Conservation (phyloP, 2,888 invertebrate genomes). For the Carcina quercana region DNA sequence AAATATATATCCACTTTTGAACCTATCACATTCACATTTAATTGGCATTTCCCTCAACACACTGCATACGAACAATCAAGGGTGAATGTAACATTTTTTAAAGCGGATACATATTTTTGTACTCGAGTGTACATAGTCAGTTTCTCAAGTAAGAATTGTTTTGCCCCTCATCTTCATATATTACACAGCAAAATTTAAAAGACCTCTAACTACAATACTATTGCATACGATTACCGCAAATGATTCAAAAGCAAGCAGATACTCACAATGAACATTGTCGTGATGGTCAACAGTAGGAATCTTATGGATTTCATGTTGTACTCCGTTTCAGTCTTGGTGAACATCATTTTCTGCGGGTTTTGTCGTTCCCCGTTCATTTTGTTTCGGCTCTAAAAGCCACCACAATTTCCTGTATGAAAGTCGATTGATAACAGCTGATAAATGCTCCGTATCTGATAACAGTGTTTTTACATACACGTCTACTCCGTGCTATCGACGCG, state of each 20-base stretch:
- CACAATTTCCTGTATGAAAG: background rate
- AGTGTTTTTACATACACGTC: constrained; percentile 19
- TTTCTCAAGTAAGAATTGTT: no score
- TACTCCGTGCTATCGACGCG: no score
- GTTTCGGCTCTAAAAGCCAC: background rate
- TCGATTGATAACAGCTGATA: constrained; percentile 3
- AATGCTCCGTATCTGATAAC: constrained; percentile 35
- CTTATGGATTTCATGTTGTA: constrained; percentile 65
- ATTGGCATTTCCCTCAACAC: no score
- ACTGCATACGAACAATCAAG: no score
- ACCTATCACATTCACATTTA: no score
- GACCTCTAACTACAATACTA: background rate
- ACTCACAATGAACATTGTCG: constrained; percentile 65
- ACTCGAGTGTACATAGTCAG: no score
- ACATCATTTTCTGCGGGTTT: constrained; percentile 35
- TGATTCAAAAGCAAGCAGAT: constrained; percentile 7
- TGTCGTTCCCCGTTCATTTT: constrained; percentile 7
- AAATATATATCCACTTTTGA: no score
- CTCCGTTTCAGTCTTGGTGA: constrained; percentile 53
- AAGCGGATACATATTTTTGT: no score
- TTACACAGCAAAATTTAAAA: no score
- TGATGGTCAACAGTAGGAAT: constrained; percentile 59
- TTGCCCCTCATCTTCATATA: no score
- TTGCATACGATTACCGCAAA: no score
- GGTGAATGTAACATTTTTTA: no score